Percentiles rank a stretch among this genome's conserved stretches.
Conservation (phyloP, 2,888 invertebrate genomes). For the Amphipyra berbera region DNA sequence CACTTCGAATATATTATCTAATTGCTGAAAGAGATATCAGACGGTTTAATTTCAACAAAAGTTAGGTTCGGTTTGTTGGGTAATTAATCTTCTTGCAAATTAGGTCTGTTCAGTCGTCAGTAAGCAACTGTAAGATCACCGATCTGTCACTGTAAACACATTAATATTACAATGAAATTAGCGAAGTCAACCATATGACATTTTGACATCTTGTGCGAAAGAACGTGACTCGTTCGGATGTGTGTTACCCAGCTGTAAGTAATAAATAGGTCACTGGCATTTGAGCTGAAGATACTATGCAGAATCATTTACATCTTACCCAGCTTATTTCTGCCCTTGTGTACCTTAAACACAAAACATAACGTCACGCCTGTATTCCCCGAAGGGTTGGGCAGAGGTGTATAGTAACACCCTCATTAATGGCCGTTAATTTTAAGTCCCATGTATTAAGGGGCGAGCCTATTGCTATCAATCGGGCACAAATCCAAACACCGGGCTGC, state of each 20-base stretch:
- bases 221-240: not conserved
- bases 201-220: constrained; percentile 35
- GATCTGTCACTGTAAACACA: constrained; percentile 19
- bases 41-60: too few relatives aligned
- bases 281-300: not conserved
- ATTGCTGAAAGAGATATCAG: not conserved
- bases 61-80: not conserved
- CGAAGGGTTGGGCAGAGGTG: too few relatives aligned
- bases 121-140: constrained; percentile 7
- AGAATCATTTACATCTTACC: not conserved
- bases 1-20: not conserved
- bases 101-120: not conserved
- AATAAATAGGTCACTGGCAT: constrained; percentile 35
- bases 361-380: too few relatives aligned
- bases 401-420: too few relatives aligned
- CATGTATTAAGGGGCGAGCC: too few relatives aligned
- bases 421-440: too few relatives aligned
- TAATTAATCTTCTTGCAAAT: not conserved
- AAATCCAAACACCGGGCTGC: too few relatives aligned
- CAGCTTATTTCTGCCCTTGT: not conserved
- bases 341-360: too few relatives aligned
- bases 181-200: constrained; percentile 41
- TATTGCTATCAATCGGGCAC: too few relatives aligned
- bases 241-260: constrained; percentile 16
- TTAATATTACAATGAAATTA: constrained; percentile 19